phyloP scores from a whole-genome alignment of 1,140 invertebrate species.

The Zaprionus tsacasi region DNA sequence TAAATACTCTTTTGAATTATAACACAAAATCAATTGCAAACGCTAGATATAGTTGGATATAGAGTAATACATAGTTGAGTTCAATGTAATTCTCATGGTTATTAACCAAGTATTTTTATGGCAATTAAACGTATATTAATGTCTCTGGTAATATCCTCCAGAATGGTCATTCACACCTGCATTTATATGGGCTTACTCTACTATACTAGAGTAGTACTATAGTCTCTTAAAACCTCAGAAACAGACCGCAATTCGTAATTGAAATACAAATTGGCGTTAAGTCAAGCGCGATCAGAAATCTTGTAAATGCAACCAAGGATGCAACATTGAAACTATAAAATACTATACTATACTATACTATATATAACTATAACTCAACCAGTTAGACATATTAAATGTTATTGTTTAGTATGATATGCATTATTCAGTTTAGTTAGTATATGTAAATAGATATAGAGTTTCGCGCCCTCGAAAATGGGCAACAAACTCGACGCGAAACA shows the following conservation, averaged over 20 bases:
- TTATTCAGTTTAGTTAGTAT: conserved; percentile 26
- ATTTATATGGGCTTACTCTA: conserved; percentile 39
- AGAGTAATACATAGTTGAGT: too few relatives aligned
- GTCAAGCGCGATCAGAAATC: conserved; percentile 72
- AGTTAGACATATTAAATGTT: conserved; percentile 8
- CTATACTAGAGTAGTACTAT: conserved; percentile 9
- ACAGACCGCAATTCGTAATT: conserved; percentile 70
- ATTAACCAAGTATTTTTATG: conserved; percentile 9
- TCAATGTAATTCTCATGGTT: conserved; percentile 1
- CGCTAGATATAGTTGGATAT: too few relatives aligned
- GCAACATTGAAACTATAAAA: conserved; percentile 64
- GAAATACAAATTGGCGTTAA: conserved; percentile 60
- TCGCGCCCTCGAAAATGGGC: conserved; percentile 51
- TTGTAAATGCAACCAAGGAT: conserved; percentile 72
- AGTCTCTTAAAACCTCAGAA: conserved; percentile 31
- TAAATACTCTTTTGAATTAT: too few relatives aligned
- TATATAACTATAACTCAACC: conserved; percentile 6
- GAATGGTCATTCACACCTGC: conserved; percentile 65
- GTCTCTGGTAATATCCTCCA: conserved; percentile 59
- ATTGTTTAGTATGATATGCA: conserved; percentile 25
- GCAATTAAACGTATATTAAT: conserved; percentile 38
- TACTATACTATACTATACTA: background rate
- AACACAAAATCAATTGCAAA: too few relatives aligned
- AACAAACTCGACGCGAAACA: conserved; percentile 27
- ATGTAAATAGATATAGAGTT: conserved; percentile 37